Percentiles rank a stretch among this genome's conserved stretches.
Conservation (phyloP, 1,140 invertebrate species). For the Carcinoscorpius rotundicauda region DNA sequence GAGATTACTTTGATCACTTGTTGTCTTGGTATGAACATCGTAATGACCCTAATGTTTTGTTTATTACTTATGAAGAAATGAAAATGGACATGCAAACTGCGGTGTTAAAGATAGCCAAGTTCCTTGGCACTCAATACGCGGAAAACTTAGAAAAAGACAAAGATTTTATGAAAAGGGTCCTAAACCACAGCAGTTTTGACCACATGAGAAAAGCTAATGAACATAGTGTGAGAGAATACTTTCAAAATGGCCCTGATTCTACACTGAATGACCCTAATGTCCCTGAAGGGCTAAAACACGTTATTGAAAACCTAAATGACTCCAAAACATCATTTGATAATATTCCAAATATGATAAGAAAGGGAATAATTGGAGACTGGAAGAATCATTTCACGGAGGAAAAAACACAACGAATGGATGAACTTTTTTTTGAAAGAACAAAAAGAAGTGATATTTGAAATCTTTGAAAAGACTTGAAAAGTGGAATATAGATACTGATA, state of each 20-base stretch:
- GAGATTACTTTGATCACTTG: slow-evolving; percentile 34
- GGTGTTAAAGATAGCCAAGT: slow-evolving; percentile 13
- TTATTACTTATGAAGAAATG: slow-evolving; percentile 27
- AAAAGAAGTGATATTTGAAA: not conserved
- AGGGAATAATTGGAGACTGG: slow-evolving; percentile 39
- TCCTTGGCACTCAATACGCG: slow-evolving; percentile 15
- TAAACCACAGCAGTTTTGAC: slow-evolving; percentile 12
- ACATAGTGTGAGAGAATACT: not conserved
- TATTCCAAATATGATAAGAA: slow-evolving; percentile 25
- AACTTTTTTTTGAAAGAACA: slow-evolving; percentile 6
- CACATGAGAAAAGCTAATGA: slow-evolving; percentile 12
- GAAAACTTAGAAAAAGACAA: slow-evolving; percentile 17
- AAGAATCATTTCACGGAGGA: slow-evolving; percentile 33
- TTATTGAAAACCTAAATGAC: not conserved
- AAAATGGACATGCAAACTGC: slow-evolving; percentile 9
- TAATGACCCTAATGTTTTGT: slow-evolving; percentile 29
- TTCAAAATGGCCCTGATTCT: too few relatives aligned
- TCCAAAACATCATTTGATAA: slow-evolving; percentile 26
- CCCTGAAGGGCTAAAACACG: not conserved
- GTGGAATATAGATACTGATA: too few relatives aligned
- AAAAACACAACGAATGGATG: slow-evolving; percentile 32
- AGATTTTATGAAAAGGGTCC: slow-evolving; percentile 8
- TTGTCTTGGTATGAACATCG: slow-evolving; percentile 28
- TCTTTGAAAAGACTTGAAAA: not conserved
- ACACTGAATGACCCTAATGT: too few relatives aligned